These are phyloP conservation scores for Allolobophora icterica DNA, from an alignment of 2,888 invertebrate genomes.

Conservation along the genomic window DNA sequence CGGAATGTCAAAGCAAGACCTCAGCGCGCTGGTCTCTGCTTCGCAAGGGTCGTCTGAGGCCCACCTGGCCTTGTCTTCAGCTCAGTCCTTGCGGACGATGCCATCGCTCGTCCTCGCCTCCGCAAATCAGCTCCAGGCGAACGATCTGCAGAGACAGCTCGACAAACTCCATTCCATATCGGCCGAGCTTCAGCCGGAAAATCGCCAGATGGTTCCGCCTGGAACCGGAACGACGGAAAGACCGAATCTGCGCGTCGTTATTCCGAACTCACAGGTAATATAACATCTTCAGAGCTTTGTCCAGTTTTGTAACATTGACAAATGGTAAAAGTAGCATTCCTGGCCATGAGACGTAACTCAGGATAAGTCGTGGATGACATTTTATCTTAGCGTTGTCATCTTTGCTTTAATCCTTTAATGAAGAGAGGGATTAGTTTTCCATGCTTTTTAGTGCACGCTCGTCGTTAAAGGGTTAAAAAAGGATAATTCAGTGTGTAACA, in stretches of 20 bases:
- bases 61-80: neutral
- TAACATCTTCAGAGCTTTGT: too few species aligned
- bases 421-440: too few species aligned
- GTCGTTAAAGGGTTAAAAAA: too few species aligned
- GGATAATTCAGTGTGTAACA: neutral
- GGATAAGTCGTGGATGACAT: too few species aligned
- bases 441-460: too few species aligned
- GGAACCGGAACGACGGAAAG: neutral
- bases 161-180: slow-evolving; percentile 20
- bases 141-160: neutral
- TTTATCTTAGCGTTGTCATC: neutral
- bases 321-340: too few species aligned
- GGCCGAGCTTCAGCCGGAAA: neutral
- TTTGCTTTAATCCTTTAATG: too few species aligned
- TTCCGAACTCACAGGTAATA: slow-evolving; percentile 2
- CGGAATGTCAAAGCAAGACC: slow-evolving; percentile 11
- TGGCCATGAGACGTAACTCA: too few species aligned
- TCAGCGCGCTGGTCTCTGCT: neutral
- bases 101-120: neutral
- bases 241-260: neutral
- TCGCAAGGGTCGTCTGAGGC: neutral
- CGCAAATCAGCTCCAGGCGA: slow-evolving; percentile 21
- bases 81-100: neutral
- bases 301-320: too few species aligned
- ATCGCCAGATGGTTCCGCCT: too few species aligned